Percentiles rank a stretch among this genome's conserved stretches.
These are phyloP conservation scores for Pomatostomus ruficeps DNA, from an alignment of 2,113 vertebrate species.

Conservation along the genomic window DNA sequence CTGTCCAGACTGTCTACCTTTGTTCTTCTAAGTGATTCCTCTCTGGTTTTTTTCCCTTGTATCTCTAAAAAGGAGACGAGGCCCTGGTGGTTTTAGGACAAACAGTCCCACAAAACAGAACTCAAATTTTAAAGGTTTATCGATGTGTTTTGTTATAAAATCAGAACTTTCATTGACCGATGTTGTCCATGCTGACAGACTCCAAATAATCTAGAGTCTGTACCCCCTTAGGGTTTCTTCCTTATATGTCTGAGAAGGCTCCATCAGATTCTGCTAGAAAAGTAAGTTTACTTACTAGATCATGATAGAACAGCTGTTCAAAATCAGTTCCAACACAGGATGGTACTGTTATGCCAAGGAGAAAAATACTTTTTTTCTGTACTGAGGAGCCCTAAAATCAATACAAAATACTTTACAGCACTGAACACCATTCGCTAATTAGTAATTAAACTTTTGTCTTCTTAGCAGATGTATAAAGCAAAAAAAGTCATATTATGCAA, in stretches of 20 bases:
- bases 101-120: background rate
- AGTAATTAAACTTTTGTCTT: background rate
- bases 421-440: background rate
- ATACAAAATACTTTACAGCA: background rate
- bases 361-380: background rate
- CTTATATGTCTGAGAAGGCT: background rate
- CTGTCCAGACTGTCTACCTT: background rate
- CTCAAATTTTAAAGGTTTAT: background rate
- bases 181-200: background rate
- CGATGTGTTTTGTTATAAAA: background rate
- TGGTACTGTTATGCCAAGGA: background rate
- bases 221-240: background rate
- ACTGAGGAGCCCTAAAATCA: background rate
- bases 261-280: background rate
- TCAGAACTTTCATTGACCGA: background rate
- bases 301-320: background rate
- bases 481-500: background rate
- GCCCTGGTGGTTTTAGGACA: background rate
- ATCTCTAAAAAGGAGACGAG: background rate
- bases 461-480: slow-evolving; percentile 17
- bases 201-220: background rate
- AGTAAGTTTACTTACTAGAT: background rate
- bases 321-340: background rate
- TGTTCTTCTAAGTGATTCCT: background rate
- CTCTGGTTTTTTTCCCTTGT: background rate